Conservation (phyloP, 2,888 invertebrate genomes). For the Stomorhina lunata region DNA sequence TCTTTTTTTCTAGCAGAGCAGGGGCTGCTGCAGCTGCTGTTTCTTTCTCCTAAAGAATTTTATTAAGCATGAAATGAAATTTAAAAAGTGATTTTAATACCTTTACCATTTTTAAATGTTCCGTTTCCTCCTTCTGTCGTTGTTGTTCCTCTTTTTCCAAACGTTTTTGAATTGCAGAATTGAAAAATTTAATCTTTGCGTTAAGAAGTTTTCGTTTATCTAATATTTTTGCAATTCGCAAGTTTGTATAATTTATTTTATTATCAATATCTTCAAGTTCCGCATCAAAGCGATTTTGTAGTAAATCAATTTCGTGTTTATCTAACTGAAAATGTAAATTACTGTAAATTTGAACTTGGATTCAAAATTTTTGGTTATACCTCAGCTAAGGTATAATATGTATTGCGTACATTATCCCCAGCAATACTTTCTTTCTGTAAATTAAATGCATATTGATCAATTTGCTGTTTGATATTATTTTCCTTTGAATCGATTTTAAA, state of each 20-base stretch:
- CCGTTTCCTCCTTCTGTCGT: background rate
- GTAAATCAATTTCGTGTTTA: conserved; percentile 20
- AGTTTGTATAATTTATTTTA: conserved; percentile 27
- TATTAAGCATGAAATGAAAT: background rate
- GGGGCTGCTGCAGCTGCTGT: too few species aligned
- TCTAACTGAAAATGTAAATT: background rate
- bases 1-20: too few species aligned
- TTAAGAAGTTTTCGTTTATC: background rate
- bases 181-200: conserved; percentile 42
- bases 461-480: background rate
- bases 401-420: conserved; percentile 15
- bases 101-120: conserved; percentile 2
- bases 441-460: background rate
- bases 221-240: conserved; percentile 16
- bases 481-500: background rate
- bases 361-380: background rate
- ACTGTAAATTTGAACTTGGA: background rate
- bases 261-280: conserved; percentile 42
- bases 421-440: background rate
- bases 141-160: conserved; percentile 8
- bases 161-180: conserved; percentile 18
- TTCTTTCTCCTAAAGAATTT: background rate
- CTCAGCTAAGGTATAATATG: conserved; percentile 31
- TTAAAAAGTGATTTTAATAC: background rate
- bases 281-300: conserved; percentile 33